Conservation (phyloP, 2,888 invertebrate genomes). For the Leucoma salicis region DNA sequence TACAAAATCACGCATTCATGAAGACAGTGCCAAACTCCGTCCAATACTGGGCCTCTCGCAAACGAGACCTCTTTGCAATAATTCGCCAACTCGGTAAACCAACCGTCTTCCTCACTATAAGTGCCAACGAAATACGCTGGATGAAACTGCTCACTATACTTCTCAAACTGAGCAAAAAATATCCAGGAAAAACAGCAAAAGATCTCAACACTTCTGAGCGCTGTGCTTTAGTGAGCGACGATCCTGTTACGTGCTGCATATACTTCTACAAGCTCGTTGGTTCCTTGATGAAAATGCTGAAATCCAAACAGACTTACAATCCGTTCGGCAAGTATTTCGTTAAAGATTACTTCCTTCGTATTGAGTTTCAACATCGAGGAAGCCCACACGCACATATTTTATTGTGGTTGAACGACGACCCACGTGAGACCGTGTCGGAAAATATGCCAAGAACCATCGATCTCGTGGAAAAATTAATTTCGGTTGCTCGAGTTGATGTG, state of each 20-base stretch:
- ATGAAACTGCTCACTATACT: conserved; percentile 39
- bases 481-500: conserved; percentile 36
- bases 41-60: conserved; percentile 48
- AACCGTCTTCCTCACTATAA: conserved; percentile 40
- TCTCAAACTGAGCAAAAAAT: conserved; percentile 36
- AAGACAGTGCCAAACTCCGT: conserved; percentile 50
- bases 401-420: conserved; percentile 50
- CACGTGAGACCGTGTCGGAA: conserved; percentile 38
- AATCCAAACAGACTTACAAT: conserved; percentile 31
- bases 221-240: conserved; percentile 32
- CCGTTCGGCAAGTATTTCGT: conserved; percentile 38
- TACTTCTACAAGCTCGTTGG: conserved; percentile 47
- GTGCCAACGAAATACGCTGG: conserved; percentile 59
- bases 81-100: conserved; percentile 43
- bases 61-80: conserved; percentile 45
- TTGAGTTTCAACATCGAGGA: conserved; percentile 54
- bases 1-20: conserved; percentile 43
- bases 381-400: conserved; percentile 55
- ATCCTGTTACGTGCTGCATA: conserved; percentile 38
- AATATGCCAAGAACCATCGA: conserved; percentile 42
- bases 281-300: conserved; percentile 31
- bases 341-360: conserved; percentile 43
- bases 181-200: conserved; percentile 13
- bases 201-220: conserved; percentile 16
- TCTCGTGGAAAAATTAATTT: conserved; percentile 41